A percentile compares a stretch with the other conserved stretches of the same genome.
Conservation (phyloP, 2,113 vertebrate genomes). For the Oplegnathus fasciatus region DNA sequence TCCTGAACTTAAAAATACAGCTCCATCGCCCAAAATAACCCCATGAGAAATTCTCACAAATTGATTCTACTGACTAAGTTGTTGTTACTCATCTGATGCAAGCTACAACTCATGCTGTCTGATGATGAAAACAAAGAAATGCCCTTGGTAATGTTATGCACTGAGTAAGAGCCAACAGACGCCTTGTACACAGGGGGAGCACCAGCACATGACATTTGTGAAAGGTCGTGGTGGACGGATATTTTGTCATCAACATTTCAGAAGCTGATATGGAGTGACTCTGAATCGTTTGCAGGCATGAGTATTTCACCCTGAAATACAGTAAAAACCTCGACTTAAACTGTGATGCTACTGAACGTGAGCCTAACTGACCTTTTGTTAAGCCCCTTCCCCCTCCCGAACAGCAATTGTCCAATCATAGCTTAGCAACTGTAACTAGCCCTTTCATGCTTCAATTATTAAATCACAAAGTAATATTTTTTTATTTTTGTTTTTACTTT, state of each 20-base stretch:
- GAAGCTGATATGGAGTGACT: neutral
- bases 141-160: neutral
- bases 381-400: neutral
- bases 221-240: slow-evolving; percentile 22
- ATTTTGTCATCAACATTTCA: slow-evolving; percentile 16
- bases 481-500: no score
- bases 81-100: slow-evolving; percentile 10
- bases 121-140: slow-evolving; percentile 20
- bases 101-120: neutral
- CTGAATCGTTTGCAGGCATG: neutral
- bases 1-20: slow-evolving; percentile 45
- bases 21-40: slow-evolving; percentile 64
- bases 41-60: slow-evolving; percentile 70
- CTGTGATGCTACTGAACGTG: no score
- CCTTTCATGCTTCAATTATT: no score
- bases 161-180: neutral
- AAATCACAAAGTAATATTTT: no score
- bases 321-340: neutral
- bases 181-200: neutral
- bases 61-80: neutral
- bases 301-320: neutral
- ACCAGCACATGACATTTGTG: slow-evolving; percentile 11
- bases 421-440: neutral
- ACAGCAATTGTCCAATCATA: neutral
- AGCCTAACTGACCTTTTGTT: neutral